These are phyloP conservation scores for Branchinecta sandiegonensis DNA, from an alignment of 2,888 invertebrate species.

Conservation along the genomic window DNA sequence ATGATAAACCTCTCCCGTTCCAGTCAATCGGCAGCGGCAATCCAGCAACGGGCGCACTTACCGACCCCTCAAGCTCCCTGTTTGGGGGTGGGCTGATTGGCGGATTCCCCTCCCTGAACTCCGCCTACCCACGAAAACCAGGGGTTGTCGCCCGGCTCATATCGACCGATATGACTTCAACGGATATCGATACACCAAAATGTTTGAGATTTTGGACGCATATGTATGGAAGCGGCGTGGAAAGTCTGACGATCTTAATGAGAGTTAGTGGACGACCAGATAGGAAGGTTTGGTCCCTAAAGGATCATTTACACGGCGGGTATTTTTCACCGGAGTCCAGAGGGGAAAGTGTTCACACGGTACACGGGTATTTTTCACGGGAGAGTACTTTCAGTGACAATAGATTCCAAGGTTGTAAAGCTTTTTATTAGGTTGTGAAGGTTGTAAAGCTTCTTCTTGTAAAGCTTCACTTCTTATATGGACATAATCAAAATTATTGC, in stretches of 20 bases:
- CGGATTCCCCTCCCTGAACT: conserved; percentile 44
- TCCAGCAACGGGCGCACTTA: conserved; percentile 43
- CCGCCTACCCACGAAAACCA: conserved; percentile 41
- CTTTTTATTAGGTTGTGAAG: too few relatives aligned
- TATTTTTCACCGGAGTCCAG: too few relatives aligned
- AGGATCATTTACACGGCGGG: too few relatives aligned
- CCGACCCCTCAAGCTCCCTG: conserved; percentile 41
- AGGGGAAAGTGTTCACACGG: too few relatives aligned
- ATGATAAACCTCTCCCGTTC: background rate
- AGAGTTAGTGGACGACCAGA: conserved; percentile 30
- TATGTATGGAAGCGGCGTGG: conserved; percentile 45
- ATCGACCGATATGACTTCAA: conserved; percentile 41
- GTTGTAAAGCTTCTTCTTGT: too few relatives aligned
- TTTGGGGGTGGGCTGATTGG: conserved; percentile 40
- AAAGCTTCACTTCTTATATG: too few relatives aligned
- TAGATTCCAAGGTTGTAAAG: too few relatives aligned
- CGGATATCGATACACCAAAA: conserved; percentile 39
- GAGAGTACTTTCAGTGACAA: too few relatives aligned
- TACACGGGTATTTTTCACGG: too few relatives aligned
- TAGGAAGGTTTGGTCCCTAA: conserved; percentile 40
- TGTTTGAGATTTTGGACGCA: conserved; percentile 45
- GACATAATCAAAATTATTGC: too few relatives aligned
- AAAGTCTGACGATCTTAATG: conserved; percentile 38
- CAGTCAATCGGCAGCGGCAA: conserved; percentile 43
- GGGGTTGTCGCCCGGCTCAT: conserved; percentile 43